These are phyloP conservation scores for Orestias chungarensis DNA, from an alignment of 2,797 vertebrate genomes.

Conservation along the genomic window DNA sequence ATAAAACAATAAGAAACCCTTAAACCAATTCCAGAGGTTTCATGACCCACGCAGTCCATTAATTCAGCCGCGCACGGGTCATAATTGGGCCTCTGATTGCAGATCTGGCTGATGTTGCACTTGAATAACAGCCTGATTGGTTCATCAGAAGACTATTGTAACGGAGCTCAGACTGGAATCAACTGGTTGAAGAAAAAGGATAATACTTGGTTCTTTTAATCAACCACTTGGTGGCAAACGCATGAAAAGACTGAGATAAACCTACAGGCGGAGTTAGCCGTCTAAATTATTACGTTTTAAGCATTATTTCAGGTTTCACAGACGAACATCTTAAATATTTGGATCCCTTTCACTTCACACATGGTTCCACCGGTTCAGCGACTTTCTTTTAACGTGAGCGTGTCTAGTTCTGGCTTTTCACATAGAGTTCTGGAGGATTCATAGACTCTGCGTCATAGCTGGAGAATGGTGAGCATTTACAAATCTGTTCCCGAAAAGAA, in stretches of 20 bases:
- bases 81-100: not conserved
- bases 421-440: not conserved
- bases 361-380: not conserved
- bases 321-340: too few species aligned
- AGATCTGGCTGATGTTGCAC: not conserved
- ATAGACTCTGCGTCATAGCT: not conserved
- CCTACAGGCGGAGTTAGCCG: not conserved
- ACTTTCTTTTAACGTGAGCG: not conserved
- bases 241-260: not conserved
- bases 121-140: not conserved
- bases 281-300: too few species aligned
- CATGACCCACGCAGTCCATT: not conserved
- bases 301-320: too few species aligned
- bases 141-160: not conserved
- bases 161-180: not conserved
- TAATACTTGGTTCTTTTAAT: conserved; percentile 3
- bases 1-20: not conserved
- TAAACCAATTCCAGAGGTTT: not conserved
- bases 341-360: too few species aligned
- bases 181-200: not conserved
- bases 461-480: not conserved
- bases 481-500: not conserved
- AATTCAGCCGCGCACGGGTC: not conserved
- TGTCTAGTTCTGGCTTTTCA: not conserved
- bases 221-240: conserved; percentile 21